phyloP scores from a whole-genome alignment of 2,797 vertebrate species.

The Varecia variegata region DNA sequence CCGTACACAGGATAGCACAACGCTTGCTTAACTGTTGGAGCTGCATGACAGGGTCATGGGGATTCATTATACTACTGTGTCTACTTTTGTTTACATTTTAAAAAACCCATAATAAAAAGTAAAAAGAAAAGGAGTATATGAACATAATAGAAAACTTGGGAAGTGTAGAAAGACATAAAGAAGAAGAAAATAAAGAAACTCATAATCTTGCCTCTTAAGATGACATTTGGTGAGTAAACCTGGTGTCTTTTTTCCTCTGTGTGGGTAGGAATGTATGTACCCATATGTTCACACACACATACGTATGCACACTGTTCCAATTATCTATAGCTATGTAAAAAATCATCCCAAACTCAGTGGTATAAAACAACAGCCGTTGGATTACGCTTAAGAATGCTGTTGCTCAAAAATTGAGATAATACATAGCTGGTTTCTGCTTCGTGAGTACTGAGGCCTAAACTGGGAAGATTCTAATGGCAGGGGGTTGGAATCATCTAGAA shows the following conservation, averaged over 20 bases:
- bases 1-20: not conserved
- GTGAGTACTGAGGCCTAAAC: not conserved
- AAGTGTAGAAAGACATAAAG: not conserved
- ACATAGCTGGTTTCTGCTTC: not conserved
- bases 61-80: not conserved
- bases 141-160: not conserved
- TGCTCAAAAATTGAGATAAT: not conserved
- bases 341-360: not conserved
- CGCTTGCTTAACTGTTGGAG: not conserved
- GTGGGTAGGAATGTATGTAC: not conserved
- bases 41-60: not conserved
- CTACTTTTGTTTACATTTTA: not conserved
- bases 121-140: not conserved
- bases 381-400: not conserved
- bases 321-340: not conserved
- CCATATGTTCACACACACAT: not conserved
- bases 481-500: not conserved
- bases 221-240: not conserved
- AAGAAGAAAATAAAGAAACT: not conserved
- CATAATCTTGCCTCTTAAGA: not conserved
- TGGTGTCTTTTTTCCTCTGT: not conserved
- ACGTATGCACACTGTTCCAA: not conserved
- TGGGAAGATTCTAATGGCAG: not conserved
- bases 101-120: not conserved
- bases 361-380: not conserved